Evolutionary conservation across 2,888 invertebrate species (phyloP).

Genomic region (Leptopterna dolabrata): DNA sequence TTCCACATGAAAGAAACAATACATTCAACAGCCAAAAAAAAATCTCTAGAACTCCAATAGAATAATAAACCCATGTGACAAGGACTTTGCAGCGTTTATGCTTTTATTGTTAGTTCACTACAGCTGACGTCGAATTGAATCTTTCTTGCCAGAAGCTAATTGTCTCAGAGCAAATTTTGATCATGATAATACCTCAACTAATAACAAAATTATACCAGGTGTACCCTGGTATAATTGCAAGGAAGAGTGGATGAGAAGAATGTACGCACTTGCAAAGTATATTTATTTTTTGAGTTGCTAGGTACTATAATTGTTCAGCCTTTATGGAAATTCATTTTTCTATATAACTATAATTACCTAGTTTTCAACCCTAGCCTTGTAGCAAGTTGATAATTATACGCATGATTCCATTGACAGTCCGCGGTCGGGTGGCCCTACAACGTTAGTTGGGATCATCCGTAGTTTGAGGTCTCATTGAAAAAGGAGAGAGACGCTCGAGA

Average conservation of each 20-base stretch:
- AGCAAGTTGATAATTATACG: neutral
- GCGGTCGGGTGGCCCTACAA: slow-evolving; percentile 34
- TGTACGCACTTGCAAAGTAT: neutral
- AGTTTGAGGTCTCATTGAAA: neutral
- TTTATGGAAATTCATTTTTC: neutral
- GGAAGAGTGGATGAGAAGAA: neutral
- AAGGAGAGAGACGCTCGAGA: neutral
- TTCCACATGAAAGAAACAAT: too few species aligned
- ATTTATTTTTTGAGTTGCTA: neutral
- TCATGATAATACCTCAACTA: too few species aligned
- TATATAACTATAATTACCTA: neutral
- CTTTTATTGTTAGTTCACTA: too few species aligned
- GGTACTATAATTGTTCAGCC: neutral
- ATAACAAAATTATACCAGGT: too few species aligned
- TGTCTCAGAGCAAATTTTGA: too few species aligned
- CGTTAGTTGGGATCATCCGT: neutral
- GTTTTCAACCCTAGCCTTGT: neutral
- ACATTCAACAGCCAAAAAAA: too few species aligned
- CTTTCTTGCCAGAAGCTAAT: too few species aligned
- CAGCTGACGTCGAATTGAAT: too few species aligned
- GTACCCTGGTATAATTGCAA: neutral
- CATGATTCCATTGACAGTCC: neutral
- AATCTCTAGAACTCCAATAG: too few species aligned
- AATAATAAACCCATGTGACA: too few species aligned
- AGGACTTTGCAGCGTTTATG: too few species aligned